phyloP scores from a whole-genome alignment of 2,113 vertebrate genomes.

The Sminthopsis crassicaudata region DNA sequence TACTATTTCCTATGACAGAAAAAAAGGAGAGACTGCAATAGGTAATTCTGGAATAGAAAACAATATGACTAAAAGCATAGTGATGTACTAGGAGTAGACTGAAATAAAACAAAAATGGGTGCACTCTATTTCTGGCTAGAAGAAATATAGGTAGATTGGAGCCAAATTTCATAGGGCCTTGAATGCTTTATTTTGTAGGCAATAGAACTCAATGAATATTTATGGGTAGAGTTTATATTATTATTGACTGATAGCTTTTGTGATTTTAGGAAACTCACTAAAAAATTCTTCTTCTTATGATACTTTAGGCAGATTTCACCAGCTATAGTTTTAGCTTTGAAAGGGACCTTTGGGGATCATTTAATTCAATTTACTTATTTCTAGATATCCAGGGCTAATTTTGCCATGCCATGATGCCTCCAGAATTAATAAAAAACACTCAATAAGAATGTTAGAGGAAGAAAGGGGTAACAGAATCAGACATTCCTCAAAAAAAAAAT shows the following conservation, averaged over 20 bases:
- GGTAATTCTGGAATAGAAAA: not conserved
- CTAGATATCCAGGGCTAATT: not conserved
- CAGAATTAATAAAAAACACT: not conserved
- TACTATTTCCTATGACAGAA: not conserved
- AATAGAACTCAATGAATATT: not conserved
- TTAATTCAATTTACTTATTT: not conserved
- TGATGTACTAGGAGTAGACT: not conserved
- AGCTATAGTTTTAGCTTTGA: not conserved
- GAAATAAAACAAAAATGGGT: not conserved
- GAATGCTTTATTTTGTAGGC: not conserved
- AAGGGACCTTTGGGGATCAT: not conserved
- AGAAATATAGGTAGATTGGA: not conserved
- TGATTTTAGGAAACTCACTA: not conserved
- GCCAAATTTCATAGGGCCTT: not conserved
- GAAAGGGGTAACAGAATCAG: not conserved
- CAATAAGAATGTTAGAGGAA: conserved; percentile 7
- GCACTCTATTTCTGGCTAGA: not conserved
- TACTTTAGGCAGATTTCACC: conserved; percentile 50
- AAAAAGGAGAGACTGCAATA: not conserved
- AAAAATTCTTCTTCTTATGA: not conserved
- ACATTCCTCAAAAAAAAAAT: not conserved
- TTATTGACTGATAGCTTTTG: not conserved
- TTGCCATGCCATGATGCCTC: not conserved
- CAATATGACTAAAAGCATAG: not conserved
- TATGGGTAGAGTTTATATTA: not conserved